phyloP scores from a whole-genome alignment of 2,113 vertebrate species.

The Amphiprion percula region DNA sequence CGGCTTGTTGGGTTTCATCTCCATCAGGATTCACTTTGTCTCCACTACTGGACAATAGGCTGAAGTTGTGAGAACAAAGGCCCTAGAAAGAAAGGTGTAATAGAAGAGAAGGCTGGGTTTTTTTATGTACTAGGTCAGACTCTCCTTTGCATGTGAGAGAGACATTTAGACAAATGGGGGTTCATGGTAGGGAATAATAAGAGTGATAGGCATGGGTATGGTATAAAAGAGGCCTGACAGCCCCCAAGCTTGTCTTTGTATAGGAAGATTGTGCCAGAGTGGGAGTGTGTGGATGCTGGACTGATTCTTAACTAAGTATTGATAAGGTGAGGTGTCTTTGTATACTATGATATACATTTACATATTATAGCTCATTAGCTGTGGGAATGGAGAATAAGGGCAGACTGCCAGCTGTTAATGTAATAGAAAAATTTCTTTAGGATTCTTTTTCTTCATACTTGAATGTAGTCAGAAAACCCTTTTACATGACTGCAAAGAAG shows the following conservation, averaged over 20 bases:
- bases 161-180: constrained; percentile 40
- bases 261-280: constrained; percentile 42
- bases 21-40: constrained; percentile 56
- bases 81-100: constrained; percentile 38
- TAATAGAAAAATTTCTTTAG: not conserved
- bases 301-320: constrained; percentile 30
- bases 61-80: constrained; percentile 55
- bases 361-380: not conserved
- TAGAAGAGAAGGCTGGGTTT: constrained; percentile 56
- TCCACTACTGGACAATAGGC: constrained; percentile 57
- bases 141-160: constrained; percentile 49
- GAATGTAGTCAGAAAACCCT: too few relatives aligned
- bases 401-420: not conserved
- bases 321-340: constrained; percentile 60
- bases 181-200: constrained; percentile 63
- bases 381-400: not conserved
- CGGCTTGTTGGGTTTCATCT: constrained; percentile 68
- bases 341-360: not conserved
- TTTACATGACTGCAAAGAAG: too few relatives aligned
- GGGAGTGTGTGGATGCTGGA: constrained; percentile 38
- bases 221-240: constrained; percentile 75
- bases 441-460: not conserved
- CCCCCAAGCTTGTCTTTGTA: constrained; percentile 40
- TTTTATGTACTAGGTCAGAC: constrained; percentile 76
- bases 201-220: constrained; percentile 50